Conservation (phyloP, 1,140 invertebrate species). For the Psix sp. region DNA sequence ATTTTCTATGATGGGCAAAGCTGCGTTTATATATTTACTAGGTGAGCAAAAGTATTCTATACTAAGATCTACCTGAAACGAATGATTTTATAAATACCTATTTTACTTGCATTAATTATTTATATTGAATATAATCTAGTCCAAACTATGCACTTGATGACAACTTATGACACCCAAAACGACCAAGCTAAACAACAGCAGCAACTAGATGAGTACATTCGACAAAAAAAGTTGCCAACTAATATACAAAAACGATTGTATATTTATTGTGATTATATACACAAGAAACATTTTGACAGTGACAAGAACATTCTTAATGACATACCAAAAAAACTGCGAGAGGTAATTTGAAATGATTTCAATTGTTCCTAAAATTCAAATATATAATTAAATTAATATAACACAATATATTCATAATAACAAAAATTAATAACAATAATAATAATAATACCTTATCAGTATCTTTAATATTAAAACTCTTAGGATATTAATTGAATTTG, state of each 20-base stretch:
- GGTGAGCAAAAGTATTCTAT: slow-evolving; percentile 46
- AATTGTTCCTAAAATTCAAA: no score
- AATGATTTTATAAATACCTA: no score
- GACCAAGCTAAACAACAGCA: slow-evolving; percentile 58
- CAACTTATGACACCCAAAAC: slow-evolving; percentile 58
- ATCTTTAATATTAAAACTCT: no score
- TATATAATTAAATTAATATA: no score
- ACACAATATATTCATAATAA: no score
- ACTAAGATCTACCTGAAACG: neutral
- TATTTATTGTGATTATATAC: slow-evolving; percentile 70
- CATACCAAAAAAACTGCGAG: slow-evolving; percentile 65
- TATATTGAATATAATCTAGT: slow-evolving; percentile 40
- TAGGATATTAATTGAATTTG: no score
- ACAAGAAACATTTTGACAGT: slow-evolving; percentile 72
- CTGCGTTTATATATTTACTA: slow-evolving; percentile 68
- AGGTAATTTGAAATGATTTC: slow-evolving; percentile 14
- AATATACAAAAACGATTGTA: slow-evolving; percentile 61
- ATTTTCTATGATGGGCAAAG: slow-evolving; percentile 63
- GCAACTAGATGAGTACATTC: slow-evolving; percentile 69
- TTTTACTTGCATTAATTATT: no score
- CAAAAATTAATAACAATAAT: no score
- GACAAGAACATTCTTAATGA: slow-evolving; percentile 72
- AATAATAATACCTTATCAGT: no score
- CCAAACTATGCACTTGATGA: slow-evolving; percentile 60
- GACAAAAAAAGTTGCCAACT: slow-evolving; percentile 65